Base-by-base conservation (phyloP, 1,140 invertebrate genomes). In the Pogonomyrmex barbatus region DNA sequence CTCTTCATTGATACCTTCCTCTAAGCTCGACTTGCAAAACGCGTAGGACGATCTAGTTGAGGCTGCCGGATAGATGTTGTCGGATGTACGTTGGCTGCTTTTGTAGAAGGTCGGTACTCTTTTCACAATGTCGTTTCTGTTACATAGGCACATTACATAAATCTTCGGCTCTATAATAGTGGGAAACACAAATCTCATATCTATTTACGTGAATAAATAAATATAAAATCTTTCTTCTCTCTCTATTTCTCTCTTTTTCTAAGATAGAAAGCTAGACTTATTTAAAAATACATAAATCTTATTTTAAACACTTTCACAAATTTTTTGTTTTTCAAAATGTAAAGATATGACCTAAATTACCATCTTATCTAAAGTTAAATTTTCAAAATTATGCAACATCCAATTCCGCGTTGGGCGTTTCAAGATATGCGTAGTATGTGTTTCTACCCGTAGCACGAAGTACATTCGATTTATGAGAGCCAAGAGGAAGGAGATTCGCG, bases 1-100 rank as follows among this genome's bases (percentile, higher is more conserved):
- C 76, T 87, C 60, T 58, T 75, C 77, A 89, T 89, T 89, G 88
- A 89, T 89, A 87, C 73, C 62, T 88, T 79, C 67, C 67, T 30
- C 65, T 36, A 36, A n/a, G 60, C 36, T 65, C 52, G 56, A 77
- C 60, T 58, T 58, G 85, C 24, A 24, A 24, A 24, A 24, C 52
- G 88, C 65, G 78, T 89, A 60, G 65, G 36, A 71, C 87, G 78
- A 89, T 89, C 77, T 67, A 81, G 62, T 71, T 36, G 81, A 60
- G 33, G 60, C 75, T 81, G 81, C 52, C 36, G 68, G 60, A 76
- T 68, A 75, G 47, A 77, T 70, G 58, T 65, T 45, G 17, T 78
- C 52, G 70, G 33, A 81, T 14, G 56, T 67, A 60, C 56, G 60
- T 67, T 58, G 24, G 85, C 63, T 62, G 60, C 54, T 36, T 79